These are phyloP conservation scores for Sparus aurata DNA, from an alignment of 2,797 vertebrate genomes.

Conservation along the genomic window DNA sequence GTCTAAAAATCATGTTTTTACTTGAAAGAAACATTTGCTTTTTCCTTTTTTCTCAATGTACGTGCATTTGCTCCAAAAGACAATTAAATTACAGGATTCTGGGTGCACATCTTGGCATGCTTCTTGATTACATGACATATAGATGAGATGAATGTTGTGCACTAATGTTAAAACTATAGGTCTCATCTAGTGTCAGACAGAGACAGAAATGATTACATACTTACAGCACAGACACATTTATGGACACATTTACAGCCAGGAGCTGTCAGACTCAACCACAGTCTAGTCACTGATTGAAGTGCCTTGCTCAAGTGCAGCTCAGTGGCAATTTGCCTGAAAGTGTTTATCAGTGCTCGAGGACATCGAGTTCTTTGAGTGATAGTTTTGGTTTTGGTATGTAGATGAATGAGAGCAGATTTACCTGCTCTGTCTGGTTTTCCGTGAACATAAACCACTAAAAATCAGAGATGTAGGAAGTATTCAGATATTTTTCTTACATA, in stretches of 20 bases:
- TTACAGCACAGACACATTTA: slow-evolving; percentile 36
- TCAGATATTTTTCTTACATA: too few relatives aligned
- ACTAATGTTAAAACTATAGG: slow-evolving; percentile 13
- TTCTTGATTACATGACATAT: not conserved
- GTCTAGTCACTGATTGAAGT: slow-evolving; percentile 58
- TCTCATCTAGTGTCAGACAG: slow-evolving; percentile 23
- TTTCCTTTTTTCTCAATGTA: not conserved
- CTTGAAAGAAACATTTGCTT: not conserved
- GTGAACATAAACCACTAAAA: not conserved
- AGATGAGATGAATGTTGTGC: not conserved
- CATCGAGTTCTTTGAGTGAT: not conserved
- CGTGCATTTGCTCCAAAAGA: not conserved
- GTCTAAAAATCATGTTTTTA: too few relatives aligned
- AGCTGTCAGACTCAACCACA: slow-evolving; percentile 56
- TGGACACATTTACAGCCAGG: slow-evolving; percentile 28
- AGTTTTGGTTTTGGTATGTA: not conserved
- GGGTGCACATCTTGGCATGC: not conserved
- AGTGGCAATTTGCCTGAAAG: slow-evolving; percentile 32
- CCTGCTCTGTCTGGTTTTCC: not conserved
- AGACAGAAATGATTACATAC: slow-evolving; percentile 43
- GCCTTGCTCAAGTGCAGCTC: slow-evolving; percentile 30
- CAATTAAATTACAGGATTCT: not conserved
- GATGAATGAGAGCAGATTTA: not conserved
- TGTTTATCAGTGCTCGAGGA: not conserved
- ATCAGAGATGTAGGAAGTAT: not conserved